Conservation (phyloP, 1,140 invertebrate genomes). For the Cephus cinctus region DNA sequence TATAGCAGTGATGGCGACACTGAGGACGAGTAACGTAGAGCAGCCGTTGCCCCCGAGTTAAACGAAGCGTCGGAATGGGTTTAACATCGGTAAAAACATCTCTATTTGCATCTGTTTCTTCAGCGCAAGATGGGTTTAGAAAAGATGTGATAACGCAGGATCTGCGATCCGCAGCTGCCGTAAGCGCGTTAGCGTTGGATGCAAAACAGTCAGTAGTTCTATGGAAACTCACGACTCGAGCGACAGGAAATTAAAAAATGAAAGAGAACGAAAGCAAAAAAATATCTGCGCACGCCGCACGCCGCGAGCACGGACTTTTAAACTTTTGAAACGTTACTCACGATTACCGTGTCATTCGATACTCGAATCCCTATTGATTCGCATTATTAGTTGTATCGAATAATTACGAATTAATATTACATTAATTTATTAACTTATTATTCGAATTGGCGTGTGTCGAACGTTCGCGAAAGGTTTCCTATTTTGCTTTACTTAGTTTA, state of each 20-base stretch:
- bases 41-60: too few species aligned
- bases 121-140: neutral
- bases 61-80: too few species aligned
- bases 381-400: slow-evolving; percentile 26
- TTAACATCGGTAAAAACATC: neutral
- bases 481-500: too few species aligned
- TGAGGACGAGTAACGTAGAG: slow-evolving; percentile 77
- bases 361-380: slow-evolving; percentile 35
- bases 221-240: too few species aligned
- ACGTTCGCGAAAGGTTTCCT: too few species aligned
- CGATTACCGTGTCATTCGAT: neutral
- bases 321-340: neutral
- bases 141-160: neutral
- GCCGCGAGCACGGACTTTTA: slow-evolving; percentile 1
- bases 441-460: slow-evolving; percentile 11
- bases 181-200: too few species aligned
- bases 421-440: slow-evolving; percentile 30
- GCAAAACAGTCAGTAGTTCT: too few species aligned
- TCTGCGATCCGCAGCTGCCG: neutral
- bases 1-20: slow-evolving; percentile 90
- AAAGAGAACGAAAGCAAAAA: neutral
- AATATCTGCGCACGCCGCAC: too few species aligned
- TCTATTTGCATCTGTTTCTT: neutral
- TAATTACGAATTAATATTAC: slow-evolving; percentile 23
- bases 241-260: neutral